Evolutionary conservation across 2,888 invertebrate species (phyloP).

Genomic region (Allolobophora icterica): DNA sequence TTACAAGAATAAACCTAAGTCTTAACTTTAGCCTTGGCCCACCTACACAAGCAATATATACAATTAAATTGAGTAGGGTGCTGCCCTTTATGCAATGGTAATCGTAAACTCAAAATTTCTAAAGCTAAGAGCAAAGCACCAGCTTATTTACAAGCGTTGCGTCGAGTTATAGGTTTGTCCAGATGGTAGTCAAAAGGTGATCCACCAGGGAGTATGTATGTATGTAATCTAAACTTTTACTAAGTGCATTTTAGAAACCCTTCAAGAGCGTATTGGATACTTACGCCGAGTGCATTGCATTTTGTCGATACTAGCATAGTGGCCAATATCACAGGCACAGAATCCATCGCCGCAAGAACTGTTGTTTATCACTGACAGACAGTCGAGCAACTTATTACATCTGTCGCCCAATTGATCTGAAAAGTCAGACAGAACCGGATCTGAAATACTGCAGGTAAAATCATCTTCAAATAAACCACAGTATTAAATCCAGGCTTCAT

Average conservation of each 20-base stretch:
- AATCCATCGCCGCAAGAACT: background rate
- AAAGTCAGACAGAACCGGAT: background rate
- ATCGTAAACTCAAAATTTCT: too few species aligned
- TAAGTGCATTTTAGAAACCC: too few species aligned
- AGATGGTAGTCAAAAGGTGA: too few species aligned
- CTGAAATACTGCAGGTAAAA: background rate
- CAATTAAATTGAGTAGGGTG: too few species aligned
- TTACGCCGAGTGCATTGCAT: background rate
- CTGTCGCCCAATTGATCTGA: constrained; percentile 12
- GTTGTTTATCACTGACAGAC: background rate
- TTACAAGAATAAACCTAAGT: background rate
- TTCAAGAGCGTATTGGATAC: background rate
- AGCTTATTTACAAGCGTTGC: too few species aligned
- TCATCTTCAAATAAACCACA: background rate
- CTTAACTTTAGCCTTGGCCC: too few species aligned
- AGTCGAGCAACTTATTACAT: background rate
- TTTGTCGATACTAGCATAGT: background rate
- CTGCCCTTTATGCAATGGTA: too few species aligned
- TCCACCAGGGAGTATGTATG: background rate
- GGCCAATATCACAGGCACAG: background rate
- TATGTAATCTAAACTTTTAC: too few species aligned
- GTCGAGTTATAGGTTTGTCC: too few species aligned
- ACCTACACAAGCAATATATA: too few species aligned
- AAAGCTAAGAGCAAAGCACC: too few species aligned
- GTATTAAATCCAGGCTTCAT: too few species aligned